Base-by-base conservation (phyloP, 2,113 vertebrate species). In the Strix uralensis region DNA sequence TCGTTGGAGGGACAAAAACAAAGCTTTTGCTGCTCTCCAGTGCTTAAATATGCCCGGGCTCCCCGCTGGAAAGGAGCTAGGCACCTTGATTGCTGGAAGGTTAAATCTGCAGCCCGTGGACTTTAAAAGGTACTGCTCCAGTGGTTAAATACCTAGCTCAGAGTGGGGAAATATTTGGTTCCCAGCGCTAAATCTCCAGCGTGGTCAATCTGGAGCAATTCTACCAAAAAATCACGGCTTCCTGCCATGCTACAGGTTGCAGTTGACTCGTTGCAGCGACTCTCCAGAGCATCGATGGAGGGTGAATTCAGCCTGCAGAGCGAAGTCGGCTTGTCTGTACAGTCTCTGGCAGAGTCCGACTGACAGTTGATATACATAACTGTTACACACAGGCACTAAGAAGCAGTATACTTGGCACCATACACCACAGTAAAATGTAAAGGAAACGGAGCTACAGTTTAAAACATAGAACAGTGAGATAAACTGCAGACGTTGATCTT, bases 351-450 rank as follows among this genome's bases (percentile, higher is more conserved):
- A 42, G 65, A 13, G 47, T 13, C 77, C 11, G 2, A 1, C 52
- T 21, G 81, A 15, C 65, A 52, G 70, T 9, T 12, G 66, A 32
- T 47, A 10, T 1, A 34, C 29, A 0, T 13, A 5, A 17, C 42
- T 17, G 32, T 29, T 71, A 6, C 51, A 8, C 27, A 0, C 49
- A 5, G 10, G 9, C 79, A 1, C 47, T 17, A 82, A 9, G n/a
- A 38, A 83, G 36, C 52, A 1, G 62, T 32, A 5, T 5, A 5
- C 55, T 70, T 54, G 86, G 46, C 79, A 36, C 51, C 27, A 0
- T 40, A 2, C 5, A 1, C 65, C 32, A 0, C 40, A 18, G 7
- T 51, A 30, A 83, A 46, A 59, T 3, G 51, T 4, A 46, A 47
- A 78, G 54, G 17, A 55, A 51, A 6, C 2, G 15, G 62, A 78